These are phyloP conservation scores for Omphaloscelis lunosa DNA, from an alignment of 2,888 invertebrate species.

Conservation along the genomic window DNA sequence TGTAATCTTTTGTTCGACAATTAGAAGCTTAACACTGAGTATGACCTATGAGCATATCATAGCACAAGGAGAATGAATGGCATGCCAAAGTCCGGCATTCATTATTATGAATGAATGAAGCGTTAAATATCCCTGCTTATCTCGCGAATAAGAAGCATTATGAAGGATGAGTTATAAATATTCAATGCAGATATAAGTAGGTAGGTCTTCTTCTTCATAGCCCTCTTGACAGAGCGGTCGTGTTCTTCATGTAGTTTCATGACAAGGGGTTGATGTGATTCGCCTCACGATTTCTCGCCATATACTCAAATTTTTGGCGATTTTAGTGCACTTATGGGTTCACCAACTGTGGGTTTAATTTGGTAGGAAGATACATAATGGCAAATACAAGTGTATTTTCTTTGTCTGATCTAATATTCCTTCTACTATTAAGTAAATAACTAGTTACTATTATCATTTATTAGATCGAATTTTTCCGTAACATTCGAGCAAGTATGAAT, in stretches of 20 bases:
- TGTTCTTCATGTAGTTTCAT: too few relatives aligned
- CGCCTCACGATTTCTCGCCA: too few relatives aligned
- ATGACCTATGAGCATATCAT: conserved; percentile 12
- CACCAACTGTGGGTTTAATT: too few relatives aligned
- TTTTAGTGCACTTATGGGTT: too few relatives aligned
- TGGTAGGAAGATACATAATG: too few relatives aligned
- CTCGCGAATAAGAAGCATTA: conserved; percentile 11
- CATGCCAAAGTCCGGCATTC: conserved; percentile 29
- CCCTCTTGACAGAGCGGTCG: too few relatives aligned
- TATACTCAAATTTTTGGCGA: too few relatives aligned
- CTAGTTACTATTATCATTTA: conserved; percentile 9
- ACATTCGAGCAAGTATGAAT: conserved; percentile 30
- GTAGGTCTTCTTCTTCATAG: too few relatives aligned
- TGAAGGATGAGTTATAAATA: conserved; percentile 29
- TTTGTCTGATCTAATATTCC: not conserved
- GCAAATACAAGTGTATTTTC: not conserved
- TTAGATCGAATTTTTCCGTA: conserved; percentile 20
- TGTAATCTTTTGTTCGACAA: conserved; percentile 13
- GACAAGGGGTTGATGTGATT: too few relatives aligned
- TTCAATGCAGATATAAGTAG: not conserved
- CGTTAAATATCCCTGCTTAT: conserved; percentile 6
- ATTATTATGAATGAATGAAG: conserved; percentile 39
- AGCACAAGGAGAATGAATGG: conserved; percentile 21
- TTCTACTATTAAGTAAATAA: not conserved
- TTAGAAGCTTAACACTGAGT: conserved; percentile 6